Evolutionary conservation across 1,140 invertebrate species (phyloP).

Genomic region (Ceratitis capitata): DNA sequence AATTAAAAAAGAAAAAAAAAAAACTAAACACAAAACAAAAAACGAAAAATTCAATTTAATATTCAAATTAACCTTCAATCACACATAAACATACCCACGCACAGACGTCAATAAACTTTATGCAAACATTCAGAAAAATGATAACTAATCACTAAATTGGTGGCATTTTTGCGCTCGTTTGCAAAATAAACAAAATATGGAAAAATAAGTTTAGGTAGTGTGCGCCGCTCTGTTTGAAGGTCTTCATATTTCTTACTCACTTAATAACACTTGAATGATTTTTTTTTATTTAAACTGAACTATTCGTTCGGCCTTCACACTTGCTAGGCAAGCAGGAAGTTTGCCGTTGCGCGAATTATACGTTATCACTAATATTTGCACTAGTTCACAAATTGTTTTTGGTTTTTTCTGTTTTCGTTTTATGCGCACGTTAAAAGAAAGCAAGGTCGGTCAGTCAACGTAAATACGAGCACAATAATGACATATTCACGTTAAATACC

Average conservation of each 20-base stretch:
- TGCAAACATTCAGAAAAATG: not conserved
- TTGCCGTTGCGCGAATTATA: not conserved
- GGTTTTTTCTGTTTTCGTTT: not conserved
- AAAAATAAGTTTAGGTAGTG: not conserved
- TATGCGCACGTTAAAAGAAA: not conserved
- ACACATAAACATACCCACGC: not conserved
- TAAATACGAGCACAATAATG: no score
- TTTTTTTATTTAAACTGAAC: not conserved
- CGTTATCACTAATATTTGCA: conserved; percentile 8
- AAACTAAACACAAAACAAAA: no score
- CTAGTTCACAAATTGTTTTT: not conserved
- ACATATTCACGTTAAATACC: no score
- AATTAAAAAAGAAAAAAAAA: not conserved
- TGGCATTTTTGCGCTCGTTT: not conserved
- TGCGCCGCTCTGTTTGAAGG: not conserved
- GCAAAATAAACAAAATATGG: not conserved
- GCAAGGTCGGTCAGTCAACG: not conserved
- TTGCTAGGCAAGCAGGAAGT: conserved; percentile 6
- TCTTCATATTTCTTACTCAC: not conserved
- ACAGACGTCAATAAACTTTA: not conserved
- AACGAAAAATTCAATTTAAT: no score
- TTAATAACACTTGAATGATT: not conserved
- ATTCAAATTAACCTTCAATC: no score
- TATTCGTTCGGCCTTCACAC: not conserved
- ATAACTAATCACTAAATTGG: not conserved